Evolutionary conservation across 1,140 invertebrate genomes (phyloP), one percentile per base, ranked within the genome.

Genomic region (Zelostemma sp.): DNA sequence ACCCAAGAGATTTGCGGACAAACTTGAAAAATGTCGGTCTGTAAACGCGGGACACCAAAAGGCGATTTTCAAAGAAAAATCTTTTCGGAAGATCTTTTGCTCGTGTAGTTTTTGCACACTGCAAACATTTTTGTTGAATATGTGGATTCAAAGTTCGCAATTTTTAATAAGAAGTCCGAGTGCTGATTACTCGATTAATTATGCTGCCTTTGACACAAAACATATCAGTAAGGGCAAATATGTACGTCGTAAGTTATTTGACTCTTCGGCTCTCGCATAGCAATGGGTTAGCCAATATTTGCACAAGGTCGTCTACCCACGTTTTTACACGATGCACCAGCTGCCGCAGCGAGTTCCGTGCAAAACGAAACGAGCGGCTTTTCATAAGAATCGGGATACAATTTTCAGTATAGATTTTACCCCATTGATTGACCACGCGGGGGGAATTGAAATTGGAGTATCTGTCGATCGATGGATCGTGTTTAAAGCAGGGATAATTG

Each of bases 261-360:
- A 31, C 25, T 31, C 17, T 19, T 55, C 18, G 31, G 43, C 35
- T 56, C 25, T 28, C 45, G 43, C 40, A 16, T 47, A 56, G 16
- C 54, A 33, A 56, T 56, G 41, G 45, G 25, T 18, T 11, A 46
- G 15, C 40, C 31, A 56, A 56, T 56, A 56, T 56, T 56, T 56
- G 43, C 54, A 28, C 18, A 31, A 35, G 43, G 43, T 56, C 41
- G 54, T 56, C 31, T 56, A 14, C 38, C 31, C 19, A 9, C 33
- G 12, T 47, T 56, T 47, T 47, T 56, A 47, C 17, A 35, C 28
- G 18, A 4, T 35, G 43, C 54, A 33, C 54, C 43, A 25, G 54
- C 53, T 56, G 25, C 12, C n/a, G 18, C 28, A 21, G n/a, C 19
- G 19, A 48, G n/a, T 16, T 17, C n/a, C 18, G 19, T 35, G 28